A percentile compares a stretch with the other conserved stretches of the same genome.
Conservation (phyloP, 2,797 vertebrate genomes). For the Pantherophis alleghaniensis region DNA sequence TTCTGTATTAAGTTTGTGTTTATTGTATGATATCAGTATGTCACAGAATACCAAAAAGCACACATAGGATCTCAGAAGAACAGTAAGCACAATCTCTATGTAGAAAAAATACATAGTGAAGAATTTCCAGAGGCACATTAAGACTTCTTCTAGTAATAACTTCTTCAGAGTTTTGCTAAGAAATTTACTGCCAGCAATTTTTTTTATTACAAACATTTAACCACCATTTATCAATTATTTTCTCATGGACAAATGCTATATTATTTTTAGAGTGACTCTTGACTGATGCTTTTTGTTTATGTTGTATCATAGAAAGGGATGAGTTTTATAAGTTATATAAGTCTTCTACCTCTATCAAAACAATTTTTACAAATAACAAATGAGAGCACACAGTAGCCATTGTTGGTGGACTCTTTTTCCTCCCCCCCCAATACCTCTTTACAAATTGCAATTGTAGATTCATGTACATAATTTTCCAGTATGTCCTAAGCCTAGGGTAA, state of each 20-base stretch:
- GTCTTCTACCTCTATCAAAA: background rate
- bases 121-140: background rate
- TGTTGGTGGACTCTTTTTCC: background rate
- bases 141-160: background rate
- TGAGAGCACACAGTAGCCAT: background rate
- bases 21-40: background rate
- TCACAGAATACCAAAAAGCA: background rate
- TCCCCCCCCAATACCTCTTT: background rate
- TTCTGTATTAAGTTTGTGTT: background rate
- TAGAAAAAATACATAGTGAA: background rate
- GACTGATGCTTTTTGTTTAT: background rate
- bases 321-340: background rate
- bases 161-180: background rate
- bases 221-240: background rate
- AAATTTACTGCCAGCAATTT: background rate
- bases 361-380: background rate
- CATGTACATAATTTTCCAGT: background rate
- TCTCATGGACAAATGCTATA: background rate
- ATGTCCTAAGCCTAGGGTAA: no score
- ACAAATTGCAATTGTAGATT: background rate
- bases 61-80: background rate
- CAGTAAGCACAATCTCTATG: background rate
- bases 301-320: background rate
- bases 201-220: background rate
- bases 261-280: background rate